Evolutionary conservation across 2,797 vertebrate species (phyloP).

Genomic region (Ptychobarbus kaznakovi): DNA sequence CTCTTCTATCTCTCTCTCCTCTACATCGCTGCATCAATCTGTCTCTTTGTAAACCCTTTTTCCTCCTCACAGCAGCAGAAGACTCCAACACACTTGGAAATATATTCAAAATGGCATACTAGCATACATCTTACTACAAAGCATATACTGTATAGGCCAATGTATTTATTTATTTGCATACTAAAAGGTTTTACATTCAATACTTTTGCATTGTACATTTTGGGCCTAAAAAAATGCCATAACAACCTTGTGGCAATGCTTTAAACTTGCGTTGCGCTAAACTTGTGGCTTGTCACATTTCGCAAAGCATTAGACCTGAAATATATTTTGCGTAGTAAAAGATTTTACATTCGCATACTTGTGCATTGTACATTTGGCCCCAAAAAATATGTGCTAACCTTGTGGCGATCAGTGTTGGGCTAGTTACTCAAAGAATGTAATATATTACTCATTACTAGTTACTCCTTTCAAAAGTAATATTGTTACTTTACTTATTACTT

Average conservation of each 20-base stretch:
- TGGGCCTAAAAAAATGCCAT: neutral
- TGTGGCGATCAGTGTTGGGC: neutral
- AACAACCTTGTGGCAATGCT: neutral
- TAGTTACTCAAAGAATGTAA: no score
- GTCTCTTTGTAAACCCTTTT: slow-evolving; percentile 42
- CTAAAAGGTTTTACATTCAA: neutral
- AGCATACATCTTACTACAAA: neutral
- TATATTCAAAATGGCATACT: slow-evolving; percentile 38
- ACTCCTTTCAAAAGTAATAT: no score
- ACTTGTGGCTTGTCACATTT: neutral
- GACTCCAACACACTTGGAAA: slow-evolving; percentile 32
- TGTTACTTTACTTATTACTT: no score
- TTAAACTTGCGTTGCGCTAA: neutral
- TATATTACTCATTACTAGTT: no score
- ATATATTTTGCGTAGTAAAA: neutral
- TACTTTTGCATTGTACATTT: neutral
- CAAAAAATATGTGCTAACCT: neutral
- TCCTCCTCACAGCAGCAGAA: slow-evolving; percentile 71
- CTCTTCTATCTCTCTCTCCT: slow-evolving; percentile 19
- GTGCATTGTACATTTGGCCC: neutral
- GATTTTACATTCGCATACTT: neutral
- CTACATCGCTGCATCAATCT: slow-evolving; percentile 38
- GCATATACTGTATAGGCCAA: neutral
- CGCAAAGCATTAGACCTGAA: neutral
- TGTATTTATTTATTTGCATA: neutral